Evolutionary conservation across 2,797 vertebrate species (phyloP).

Genomic region (Potorous gilbertii): DNA sequence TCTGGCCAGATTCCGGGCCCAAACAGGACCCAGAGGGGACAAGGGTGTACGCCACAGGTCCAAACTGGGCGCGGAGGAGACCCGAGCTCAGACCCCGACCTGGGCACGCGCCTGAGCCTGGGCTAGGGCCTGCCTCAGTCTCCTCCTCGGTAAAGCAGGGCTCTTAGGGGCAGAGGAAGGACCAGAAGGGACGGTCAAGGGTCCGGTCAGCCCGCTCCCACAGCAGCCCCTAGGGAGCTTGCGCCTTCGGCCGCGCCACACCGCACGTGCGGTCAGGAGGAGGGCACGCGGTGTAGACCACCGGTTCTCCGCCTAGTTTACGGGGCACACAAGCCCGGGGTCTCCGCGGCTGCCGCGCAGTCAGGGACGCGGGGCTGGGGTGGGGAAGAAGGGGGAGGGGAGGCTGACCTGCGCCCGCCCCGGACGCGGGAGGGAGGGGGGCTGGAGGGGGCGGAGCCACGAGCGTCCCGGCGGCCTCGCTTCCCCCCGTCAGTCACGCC

Average conservation of each 20-base stretch:
- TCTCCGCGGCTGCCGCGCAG: no score
- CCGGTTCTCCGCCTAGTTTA: no score
- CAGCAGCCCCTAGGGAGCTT: no score
- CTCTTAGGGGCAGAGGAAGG: background rate
- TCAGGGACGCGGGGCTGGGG: constrained; percentile 7
- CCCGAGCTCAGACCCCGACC: background rate
- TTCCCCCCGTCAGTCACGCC: no score
- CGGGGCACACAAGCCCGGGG: no score
- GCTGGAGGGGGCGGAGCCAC: constrained; percentile 51
- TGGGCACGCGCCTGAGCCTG: background rate
- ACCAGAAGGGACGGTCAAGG: background rate
- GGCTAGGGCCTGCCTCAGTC: background rate
- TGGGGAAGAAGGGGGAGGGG: constrained; percentile 56
- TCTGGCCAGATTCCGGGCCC: background rate
- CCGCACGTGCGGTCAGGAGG: no score
- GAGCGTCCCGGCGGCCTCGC: background rate
- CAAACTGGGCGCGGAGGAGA: background rate
- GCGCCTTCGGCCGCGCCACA: no score
- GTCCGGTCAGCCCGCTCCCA: background rate
- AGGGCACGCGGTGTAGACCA: no score
- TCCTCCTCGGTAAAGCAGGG: background rate
- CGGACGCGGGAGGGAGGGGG: background rate
- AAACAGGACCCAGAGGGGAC: background rate
- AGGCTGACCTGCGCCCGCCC: background rate
- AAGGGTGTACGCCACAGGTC: background rate